A percentile compares a stretch with the other conserved stretches of the same genome.
Conservation (phyloP, 2,797 vertebrate genomes). For the Crenuchus spilurus region DNA sequence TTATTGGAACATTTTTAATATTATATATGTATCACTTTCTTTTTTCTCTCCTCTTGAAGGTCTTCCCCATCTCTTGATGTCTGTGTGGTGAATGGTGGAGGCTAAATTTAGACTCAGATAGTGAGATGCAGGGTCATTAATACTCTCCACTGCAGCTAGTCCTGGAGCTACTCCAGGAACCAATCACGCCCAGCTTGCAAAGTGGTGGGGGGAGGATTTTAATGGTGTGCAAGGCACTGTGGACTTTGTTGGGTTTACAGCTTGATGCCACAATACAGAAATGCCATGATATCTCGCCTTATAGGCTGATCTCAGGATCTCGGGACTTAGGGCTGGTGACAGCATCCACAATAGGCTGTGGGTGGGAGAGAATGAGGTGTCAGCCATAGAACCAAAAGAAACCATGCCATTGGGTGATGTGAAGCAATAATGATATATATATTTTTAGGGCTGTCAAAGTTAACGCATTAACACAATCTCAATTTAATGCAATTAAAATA, state of each 20-base stretch:
- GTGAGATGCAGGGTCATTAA: conserved; percentile 64
- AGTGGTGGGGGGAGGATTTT: conserved; percentile 29
- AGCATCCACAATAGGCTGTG: conserved; percentile 25
- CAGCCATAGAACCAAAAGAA: conserved; percentile 27
- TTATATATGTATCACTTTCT: background rate
- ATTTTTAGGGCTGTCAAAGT: too few relatives aligned
- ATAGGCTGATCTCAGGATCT: conserved; percentile 13
- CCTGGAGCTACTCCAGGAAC: conserved; percentile 65
- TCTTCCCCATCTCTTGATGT: conserved; percentile 41
- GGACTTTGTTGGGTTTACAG: background rate
- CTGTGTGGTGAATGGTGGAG: conserved; percentile 49
- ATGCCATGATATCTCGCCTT: conserved; percentile 1
- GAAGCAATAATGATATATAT: background rate
- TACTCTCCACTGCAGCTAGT: conserved; percentile 55
- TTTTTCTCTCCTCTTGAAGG: conserved; percentile 28
- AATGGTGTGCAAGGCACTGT: conserved; percentile 38
- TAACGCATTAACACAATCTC: too few relatives aligned
- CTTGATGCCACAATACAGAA: background rate
- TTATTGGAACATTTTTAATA: background rate
- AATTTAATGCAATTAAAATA: too few relatives aligned
- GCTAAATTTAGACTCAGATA: conserved; percentile 64
- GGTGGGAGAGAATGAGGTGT: conserved; percentile 37
- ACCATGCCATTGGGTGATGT: background rate
- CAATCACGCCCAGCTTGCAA: conserved; percentile 61
- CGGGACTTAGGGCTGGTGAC: conserved; percentile 11